Percentiles rank a stretch among this genome's conserved stretches.
Conservation (phyloP, 2,113 vertebrate species). For the Parus major region DNA sequence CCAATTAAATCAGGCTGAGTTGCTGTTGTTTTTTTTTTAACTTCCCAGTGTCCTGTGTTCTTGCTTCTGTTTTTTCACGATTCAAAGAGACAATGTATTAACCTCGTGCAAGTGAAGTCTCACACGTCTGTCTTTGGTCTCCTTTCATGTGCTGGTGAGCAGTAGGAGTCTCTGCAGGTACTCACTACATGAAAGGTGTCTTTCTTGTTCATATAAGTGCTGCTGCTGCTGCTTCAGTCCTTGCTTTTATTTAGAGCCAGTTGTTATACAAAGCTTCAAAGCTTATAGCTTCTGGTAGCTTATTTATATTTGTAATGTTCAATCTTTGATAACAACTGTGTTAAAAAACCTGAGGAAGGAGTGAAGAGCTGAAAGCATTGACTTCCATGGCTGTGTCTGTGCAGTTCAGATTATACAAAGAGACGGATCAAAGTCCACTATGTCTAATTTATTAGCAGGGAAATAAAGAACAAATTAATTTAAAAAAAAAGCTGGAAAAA, state of each 20-base stretch:
- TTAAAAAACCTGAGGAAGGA: background rate
- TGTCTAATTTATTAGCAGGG: background rate
- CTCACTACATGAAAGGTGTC: conserved; percentile 34
- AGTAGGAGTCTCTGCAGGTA: background rate
- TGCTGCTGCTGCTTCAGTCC: background rate
- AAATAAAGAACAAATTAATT: background rate
- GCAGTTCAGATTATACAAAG: background rate
- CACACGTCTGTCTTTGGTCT: background rate
- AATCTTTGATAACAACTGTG: background rate
- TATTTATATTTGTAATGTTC: conserved; percentile 4
- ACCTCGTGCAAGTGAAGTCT: background rate
- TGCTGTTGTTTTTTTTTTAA: background rate
- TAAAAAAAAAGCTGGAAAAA: background rate
- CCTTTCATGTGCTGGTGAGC: conserved; percentile 38
- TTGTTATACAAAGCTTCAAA: conserved; percentile 24
- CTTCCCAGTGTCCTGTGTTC: background rate
- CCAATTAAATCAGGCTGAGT: conserved; percentile 41
- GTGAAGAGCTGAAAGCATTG: background rate
- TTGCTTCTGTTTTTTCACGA: background rate
- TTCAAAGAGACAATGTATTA: conserved; percentile 1
- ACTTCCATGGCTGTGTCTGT: background rate
- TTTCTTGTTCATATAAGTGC: conserved; percentile 1
- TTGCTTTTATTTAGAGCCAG: background rate
- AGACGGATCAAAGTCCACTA: background rate
- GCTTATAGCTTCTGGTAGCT: background rate